Percentiles rank a stretch among this genome's conserved stretches.
Evolutionary conservation across 2,113 vertebrate genomes (phyloP).

Genomic region (Trochalopteron elliotii): DNA sequence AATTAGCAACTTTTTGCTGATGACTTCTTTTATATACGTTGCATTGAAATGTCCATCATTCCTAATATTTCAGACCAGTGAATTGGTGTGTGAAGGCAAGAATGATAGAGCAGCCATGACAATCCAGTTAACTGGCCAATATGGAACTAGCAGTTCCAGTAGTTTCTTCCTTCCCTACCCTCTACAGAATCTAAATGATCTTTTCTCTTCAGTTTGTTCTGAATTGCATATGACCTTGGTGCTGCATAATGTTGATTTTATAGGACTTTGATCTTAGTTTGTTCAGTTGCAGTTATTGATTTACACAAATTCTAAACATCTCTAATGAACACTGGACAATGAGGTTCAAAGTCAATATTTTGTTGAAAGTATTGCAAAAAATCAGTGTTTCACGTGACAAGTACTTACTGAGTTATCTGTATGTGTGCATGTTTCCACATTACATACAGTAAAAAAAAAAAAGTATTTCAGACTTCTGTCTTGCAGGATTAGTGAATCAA

Average conservation of each 20-base stretch:
- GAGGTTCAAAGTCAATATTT: constrained; percentile 58
- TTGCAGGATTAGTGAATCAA: constrained; percentile 1
- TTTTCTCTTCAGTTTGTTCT: constrained; percentile 19
- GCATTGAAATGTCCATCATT: constrained; percentile 67
- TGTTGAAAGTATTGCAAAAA: constrained; percentile 28
- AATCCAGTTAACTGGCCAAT: constrained; percentile 49
- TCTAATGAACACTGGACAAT: constrained; percentile 54
- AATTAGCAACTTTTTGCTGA: constrained; percentile 42
- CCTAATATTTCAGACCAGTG: constrained; percentile 65
- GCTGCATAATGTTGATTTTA: constrained; percentile 68
- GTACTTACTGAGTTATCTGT: constrained; percentile 47
- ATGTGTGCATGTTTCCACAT: constrained; percentile 1
- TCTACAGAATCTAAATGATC: constrained; percentile 47
- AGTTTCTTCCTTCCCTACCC: constrained; percentile 24
- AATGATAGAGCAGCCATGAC: constrained; percentile 23
- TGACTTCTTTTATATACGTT: constrained; percentile 52
- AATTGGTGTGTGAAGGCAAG: constrained; percentile 51
- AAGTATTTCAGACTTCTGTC: not conserved
- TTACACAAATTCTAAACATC: constrained; percentile 58
- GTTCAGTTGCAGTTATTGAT: constrained; percentile 57
- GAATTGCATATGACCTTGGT: constrained; percentile 66
- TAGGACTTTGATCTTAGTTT: constrained; percentile 64
- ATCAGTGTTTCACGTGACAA: constrained; percentile 19
- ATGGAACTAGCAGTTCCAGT: constrained; percentile 13
- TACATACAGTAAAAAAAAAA: not conserved